Evolutionary conservation across 2,888 invertebrate genomes (phyloP).

Genomic region (Siphlonurus alternatus): DNA sequence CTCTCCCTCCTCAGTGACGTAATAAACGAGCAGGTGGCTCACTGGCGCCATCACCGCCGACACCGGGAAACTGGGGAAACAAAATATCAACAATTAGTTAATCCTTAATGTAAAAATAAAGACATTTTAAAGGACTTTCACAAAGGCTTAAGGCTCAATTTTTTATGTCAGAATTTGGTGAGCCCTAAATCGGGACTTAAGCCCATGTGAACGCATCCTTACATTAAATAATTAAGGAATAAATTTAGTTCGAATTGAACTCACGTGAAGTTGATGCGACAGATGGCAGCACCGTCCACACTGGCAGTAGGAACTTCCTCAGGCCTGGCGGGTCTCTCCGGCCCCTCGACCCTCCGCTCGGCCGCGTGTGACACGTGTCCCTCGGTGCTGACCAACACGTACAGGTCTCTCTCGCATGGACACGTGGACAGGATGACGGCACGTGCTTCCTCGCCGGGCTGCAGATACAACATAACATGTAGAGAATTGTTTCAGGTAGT

Average conservation of each 20-base stretch:
- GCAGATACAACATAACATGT: slow-evolving; percentile 13
- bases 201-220: too few species aligned
- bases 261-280: slow-evolving; percentile 34
- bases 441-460: slow-evolving; percentile 45
- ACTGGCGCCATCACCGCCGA: slow-evolving; percentile 49
- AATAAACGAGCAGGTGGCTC: slow-evolving; percentile 47
- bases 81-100: neutral
- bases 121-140: neutral
- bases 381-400: slow-evolving; percentile 46
- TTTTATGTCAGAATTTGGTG: too few species aligned
- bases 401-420: slow-evolving; percentile 41
- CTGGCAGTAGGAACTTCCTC: slow-evolving; percentile 10
- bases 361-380: slow-evolving; percentile 47
- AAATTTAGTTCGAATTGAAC: slow-evolving; percentile 16
- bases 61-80: slow-evolving; percentile 37
- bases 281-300: slow-evolving; percentile 34
- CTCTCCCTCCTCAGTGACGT: slow-evolving; percentile 45
- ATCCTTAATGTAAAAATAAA: neutral
- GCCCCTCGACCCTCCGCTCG: slow-evolving; percentile 14
- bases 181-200: too few species aligned
- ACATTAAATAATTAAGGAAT: too few species aligned
- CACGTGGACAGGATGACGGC: slow-evolving; percentile 47
- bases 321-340: slow-evolving; percentile 8
- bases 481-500: neutral
- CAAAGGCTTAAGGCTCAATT: neutral